Conservation (phyloP, 2,888 invertebrate genomes). For the Sipunculus nudus region DNA sequence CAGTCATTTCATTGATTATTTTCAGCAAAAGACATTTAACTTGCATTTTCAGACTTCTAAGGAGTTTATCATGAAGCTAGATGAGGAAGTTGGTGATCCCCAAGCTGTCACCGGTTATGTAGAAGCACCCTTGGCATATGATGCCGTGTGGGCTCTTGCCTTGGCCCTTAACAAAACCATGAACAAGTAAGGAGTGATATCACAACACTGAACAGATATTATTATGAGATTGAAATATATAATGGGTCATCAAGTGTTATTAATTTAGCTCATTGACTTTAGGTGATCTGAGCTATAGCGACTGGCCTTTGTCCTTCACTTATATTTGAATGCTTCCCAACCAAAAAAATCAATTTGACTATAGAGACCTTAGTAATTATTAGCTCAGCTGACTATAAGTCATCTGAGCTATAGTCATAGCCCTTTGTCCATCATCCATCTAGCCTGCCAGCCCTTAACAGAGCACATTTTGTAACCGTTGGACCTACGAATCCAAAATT, state of each 20-base stretch:
- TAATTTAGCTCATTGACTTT: too few relatives aligned
- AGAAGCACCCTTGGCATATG: slow-evolving; percentile 98
- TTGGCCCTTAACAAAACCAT: slow-evolving; percentile 94
- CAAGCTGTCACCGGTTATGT: slow-evolving; percentile 75
- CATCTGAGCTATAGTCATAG: too few relatives aligned
- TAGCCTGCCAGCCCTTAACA: too few relatives aligned
- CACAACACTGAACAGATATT: background rate
- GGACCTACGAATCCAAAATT: too few relatives aligned
- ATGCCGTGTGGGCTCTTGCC: slow-evolving; percentile 99
- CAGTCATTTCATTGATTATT: background rate
- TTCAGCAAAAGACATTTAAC: background rate
- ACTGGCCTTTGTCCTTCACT: too few relatives aligned
- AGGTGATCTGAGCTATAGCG: too few relatives aligned
- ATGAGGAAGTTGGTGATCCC: slow-evolving; percentile 79
- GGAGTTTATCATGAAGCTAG: slow-evolving; percentile 86
- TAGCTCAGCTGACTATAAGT: too few relatives aligned
- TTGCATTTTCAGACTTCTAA: slow-evolving; percentile 65
- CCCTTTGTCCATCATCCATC: too few relatives aligned
- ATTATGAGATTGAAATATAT: background rate
- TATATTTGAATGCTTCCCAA: too few relatives aligned
- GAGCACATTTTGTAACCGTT: too few relatives aligned
- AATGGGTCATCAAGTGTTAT: background rate
- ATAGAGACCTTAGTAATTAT: too few relatives aligned
- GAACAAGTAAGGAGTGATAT: slow-evolving; percentile 43
- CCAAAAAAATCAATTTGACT: too few relatives aligned